Percentiles rank a stretch among this genome's conserved stretches.
These are phyloP conservation scores for Alentia gelatinosa DNA, from an alignment of 2,888 invertebrate genomes.

Conservation along the genomic window DNA sequence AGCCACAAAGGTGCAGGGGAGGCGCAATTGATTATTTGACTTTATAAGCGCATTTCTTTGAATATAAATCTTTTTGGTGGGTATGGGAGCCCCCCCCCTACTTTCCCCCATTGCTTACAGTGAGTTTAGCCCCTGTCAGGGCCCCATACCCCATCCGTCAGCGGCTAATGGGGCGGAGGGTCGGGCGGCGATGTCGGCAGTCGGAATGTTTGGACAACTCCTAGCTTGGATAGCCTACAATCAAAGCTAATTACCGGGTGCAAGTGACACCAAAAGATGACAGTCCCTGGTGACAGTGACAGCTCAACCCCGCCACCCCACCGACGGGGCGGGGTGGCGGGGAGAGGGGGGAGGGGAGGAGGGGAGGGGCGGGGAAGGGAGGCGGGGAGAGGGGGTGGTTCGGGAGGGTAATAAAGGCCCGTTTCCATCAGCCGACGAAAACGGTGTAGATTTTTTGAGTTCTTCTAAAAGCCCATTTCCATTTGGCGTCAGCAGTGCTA, in stretches of 20 bases:
- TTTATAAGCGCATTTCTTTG: neutral
- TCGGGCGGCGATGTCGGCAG: neutral
- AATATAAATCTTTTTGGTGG: neutral
- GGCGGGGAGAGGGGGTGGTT: neutral
- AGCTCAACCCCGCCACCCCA: neutral
- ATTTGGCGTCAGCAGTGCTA: too few species aligned
- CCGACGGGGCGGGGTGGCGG: neutral
- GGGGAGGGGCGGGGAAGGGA: neutral
- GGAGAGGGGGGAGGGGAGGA: neutral
- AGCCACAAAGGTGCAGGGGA: neutral
- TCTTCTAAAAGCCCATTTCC: too few species aligned
- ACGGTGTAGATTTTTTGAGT: too few species aligned
- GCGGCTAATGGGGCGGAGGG: neutral
- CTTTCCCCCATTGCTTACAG: neutral
- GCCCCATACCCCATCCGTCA: neutral
- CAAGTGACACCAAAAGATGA: slow-evolving; percentile 11
- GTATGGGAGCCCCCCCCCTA: too few species aligned
- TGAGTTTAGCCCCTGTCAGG: neutral
- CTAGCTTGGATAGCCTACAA: neutral
- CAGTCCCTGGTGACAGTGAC: neutral
- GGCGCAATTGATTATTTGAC: neutral
- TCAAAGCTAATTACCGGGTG: slow-evolving; percentile 13
- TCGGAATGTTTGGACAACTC: slow-evolving; percentile 39
- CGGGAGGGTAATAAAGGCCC: too few species aligned
- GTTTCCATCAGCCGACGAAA: too few species aligned